A percentile compares a stretch with the other conserved stretches of the same genome.
These are phyloP conservation scores for Pharmacophagus antenor DNA, from an alignment of 2,888 invertebrate genomes.

Conservation along the genomic window DNA sequence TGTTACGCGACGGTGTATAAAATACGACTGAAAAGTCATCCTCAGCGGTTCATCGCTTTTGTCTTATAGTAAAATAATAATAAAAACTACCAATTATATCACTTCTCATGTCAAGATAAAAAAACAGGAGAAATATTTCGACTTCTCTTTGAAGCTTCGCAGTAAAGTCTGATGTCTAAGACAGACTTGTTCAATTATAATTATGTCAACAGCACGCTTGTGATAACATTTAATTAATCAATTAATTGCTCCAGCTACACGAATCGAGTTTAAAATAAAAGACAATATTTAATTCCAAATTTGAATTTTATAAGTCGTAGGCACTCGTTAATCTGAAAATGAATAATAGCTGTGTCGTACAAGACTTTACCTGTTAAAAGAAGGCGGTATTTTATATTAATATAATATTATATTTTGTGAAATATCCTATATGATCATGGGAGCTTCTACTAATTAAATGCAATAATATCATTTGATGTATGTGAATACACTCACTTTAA, in stretches of 20 bases:
- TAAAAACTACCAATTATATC: background rate
- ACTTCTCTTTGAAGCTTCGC: background rate
- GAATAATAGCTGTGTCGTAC: too few species aligned
- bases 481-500: too few species aligned
- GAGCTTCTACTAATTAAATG: too few species aligned
- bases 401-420: too few species aligned
- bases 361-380: too few species aligned
- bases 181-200: slow-evolving; percentile 3
- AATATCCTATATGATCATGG: too few species aligned
- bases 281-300: background rate
- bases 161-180: background rate
- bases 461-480: too few species aligned
- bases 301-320: background rate
- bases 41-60: background rate
- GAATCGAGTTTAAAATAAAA: background rate
- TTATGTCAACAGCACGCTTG: slow-evolving; percentile 1
- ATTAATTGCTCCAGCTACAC: slow-evolving; percentile 3
- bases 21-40: background rate
- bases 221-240: slow-evolving; percentile 6
- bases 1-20: background rate
- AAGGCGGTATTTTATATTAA: too few species aligned
- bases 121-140: background rate
- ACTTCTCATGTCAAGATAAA: background rate
- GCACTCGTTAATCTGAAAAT: too few species aligned
- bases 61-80: background rate